These are phyloP conservation scores for Thermophis baileyi DNA, from an alignment of 2,113 vertebrate genomes.

Conservation along the genomic window DNA sequence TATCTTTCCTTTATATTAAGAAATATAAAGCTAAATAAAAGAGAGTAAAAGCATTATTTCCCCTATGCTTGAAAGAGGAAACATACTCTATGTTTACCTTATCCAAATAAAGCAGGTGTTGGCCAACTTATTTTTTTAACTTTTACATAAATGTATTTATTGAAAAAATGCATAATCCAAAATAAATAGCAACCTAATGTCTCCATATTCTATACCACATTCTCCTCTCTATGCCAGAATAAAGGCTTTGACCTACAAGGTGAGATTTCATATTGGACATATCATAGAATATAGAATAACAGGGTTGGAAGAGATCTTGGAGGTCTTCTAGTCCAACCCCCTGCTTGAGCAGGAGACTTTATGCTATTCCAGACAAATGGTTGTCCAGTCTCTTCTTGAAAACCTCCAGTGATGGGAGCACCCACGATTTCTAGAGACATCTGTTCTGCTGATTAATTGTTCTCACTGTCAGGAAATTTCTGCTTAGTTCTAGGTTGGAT, in stretches of 20 bases:
- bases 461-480: too few relatives aligned
- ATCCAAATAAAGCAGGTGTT: too few relatives aligned
- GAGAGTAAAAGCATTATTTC: not conserved
- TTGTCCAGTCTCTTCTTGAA: too few relatives aligned
- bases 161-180: not conserved
- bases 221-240: not conserved
- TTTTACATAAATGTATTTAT: not conserved
- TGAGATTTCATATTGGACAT: not conserved
- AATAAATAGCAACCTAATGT: not conserved
- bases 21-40: not conserved
- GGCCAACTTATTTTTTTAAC: not conserved
- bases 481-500: too few relatives aligned
- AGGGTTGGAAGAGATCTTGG: too few relatives aligned
- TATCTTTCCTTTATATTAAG: not conserved
- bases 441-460: too few relatives aligned
- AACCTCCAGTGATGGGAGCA: too few relatives aligned
- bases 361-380: too few relatives aligned
- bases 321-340: too few relatives aligned
- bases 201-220: not conserved
- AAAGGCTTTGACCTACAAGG: not conserved
- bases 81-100: not conserved
- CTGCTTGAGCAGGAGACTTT: too few relatives aligned
- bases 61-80: not conserved
- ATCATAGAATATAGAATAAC: not conserved
- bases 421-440: too few relatives aligned